These are phyloP conservation scores for Thyatira batis DNA, from an alignment of 2,888 invertebrate species.

Conservation along the genomic window DNA sequence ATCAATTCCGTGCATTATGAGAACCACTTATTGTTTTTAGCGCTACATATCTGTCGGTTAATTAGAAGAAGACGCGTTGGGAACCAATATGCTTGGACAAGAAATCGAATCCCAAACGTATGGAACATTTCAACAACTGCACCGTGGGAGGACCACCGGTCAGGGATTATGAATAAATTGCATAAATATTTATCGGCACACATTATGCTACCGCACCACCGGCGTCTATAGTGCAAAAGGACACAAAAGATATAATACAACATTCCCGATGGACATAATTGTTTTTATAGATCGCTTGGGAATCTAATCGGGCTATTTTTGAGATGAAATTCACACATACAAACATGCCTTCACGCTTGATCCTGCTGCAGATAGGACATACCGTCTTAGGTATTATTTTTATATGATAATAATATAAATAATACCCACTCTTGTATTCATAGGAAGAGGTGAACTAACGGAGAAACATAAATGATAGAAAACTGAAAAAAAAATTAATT, in stretches of 20 bases:
- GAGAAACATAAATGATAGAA: too few relatives aligned
- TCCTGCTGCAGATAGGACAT: neutral
- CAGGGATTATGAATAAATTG: constrained; percentile 72
- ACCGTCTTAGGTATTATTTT: neutral
- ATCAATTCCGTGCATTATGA: neutral
- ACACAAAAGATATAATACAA: constrained; percentile 62
- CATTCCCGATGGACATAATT: constrained; percentile 67
- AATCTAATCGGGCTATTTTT: constrained; percentile 68
- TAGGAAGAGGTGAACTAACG: too few relatives aligned
- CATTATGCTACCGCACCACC: constrained; percentile 61
- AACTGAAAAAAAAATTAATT: too few relatives aligned
- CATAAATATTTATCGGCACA: constrained; percentile 76
- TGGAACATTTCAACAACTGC: constrained; percentile 21
- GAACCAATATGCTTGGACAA: neutral
- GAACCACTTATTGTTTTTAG: neutral
- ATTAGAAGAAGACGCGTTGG: neutral
- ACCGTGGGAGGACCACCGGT: constrained; percentile 24
- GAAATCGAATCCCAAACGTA: constrained; percentile 19
- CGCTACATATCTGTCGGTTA: neutral
- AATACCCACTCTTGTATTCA: too few relatives aligned
- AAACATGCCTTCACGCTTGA: constrained; percentile 9
- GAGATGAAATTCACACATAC: constrained; percentile 23
- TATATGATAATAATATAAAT: too few relatives aligned
- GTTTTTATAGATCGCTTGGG: constrained; percentile 71
- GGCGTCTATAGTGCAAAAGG: constrained; percentile 58